Conservation (phyloP, 2,888 invertebrate genomes). For the Pelosia muscerda region DNA sequence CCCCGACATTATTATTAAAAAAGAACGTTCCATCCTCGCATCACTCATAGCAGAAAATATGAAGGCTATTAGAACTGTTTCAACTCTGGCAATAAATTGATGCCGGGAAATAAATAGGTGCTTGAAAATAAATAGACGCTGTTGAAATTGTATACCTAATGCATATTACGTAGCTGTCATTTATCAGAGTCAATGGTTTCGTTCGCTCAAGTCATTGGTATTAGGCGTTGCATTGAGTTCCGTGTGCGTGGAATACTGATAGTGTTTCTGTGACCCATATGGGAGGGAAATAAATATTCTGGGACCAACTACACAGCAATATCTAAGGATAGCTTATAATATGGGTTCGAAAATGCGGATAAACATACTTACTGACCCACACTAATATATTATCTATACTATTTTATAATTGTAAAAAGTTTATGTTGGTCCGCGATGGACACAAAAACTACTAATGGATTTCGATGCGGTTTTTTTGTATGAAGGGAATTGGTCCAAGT, state of each 20-base stretch:
- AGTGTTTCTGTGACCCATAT: neutral
- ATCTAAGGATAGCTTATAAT: too few species aligned
- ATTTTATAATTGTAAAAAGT: too few species aligned
- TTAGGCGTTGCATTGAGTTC: neutral
- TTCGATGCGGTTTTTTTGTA: too few species aligned
- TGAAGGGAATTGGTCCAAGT: too few species aligned
- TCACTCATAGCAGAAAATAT: constrained; percentile 15
- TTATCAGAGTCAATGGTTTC: neutral
- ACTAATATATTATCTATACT: too few species aligned
- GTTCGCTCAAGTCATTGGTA: neutral
- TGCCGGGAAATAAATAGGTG: constrained; percentile 1
- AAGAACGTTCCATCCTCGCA: constrained; percentile 20
- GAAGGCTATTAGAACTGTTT: constrained; percentile 3
- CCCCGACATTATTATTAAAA: constrained; percentile 34
- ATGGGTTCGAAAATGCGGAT: too few species aligned
- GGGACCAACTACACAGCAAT: neutral
- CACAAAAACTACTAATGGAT: too few species aligned
- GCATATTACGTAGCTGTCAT: neutral
- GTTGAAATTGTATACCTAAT: constrained; percentile 1
- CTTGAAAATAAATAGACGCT: neutral
- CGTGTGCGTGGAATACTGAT: neutral
- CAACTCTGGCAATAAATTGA: neutral
- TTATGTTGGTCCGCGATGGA: too few species aligned
- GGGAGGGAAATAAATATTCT: neutral
- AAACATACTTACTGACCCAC: too few species aligned